Evolutionary conservation across 1,140 invertebrate species (phyloP), one percentile per base, ranked within the genome.

Genomic region (Drosophila azteca): DNA sequence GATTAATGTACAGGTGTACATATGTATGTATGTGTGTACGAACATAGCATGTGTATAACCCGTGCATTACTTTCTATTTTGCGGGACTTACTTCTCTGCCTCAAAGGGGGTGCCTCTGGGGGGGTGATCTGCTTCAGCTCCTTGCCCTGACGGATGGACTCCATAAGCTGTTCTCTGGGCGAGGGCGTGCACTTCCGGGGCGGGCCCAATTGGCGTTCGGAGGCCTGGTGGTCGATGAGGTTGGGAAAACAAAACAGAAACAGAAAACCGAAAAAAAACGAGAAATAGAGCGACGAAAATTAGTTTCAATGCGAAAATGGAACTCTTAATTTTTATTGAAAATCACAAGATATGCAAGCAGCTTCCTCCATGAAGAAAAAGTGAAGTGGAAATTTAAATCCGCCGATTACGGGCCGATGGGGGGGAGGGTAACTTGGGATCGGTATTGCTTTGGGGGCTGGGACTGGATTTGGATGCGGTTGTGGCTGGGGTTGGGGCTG

Each of bases 121-220:
- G 82, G 90, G 31, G 80, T 78, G 60, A 94, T 93, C 7, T 94
- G 95, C 79, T 94, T 93, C 17, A 97, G 93, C 62, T 94, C 94
- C 63, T 94, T 94, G 46, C 97, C 96, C 73, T 96, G 93, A 76
- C 96, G 95, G 72, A 99, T 99, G 59, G 97, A 97, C 62, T 97
- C 95, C 93, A 99, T 95, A 1, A 99, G 93, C 74, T 95, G 94
- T 92, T 99, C 97, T 63, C 97, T 93, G 0, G 97, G 95, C 11
- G 96, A 96, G 8, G 95, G 94, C 59, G 94, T 94, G 48, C 94
- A 94, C 39, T 94, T 94, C 11, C 95, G 93, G 6, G 95, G 94
- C 9, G 96, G 95, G 94, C 96, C 95, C 77, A 99, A 90, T 91
- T 97, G 95, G 53, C 98, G 94, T 63, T 98, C 97, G 6, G 96